Percentiles rank a stretch among this genome's conserved stretches.
These are phyloP conservation scores for Myotis brandtii DNA, from an alignment of 2,113 vertebrate genomes.

Conservation along the genomic window DNA sequence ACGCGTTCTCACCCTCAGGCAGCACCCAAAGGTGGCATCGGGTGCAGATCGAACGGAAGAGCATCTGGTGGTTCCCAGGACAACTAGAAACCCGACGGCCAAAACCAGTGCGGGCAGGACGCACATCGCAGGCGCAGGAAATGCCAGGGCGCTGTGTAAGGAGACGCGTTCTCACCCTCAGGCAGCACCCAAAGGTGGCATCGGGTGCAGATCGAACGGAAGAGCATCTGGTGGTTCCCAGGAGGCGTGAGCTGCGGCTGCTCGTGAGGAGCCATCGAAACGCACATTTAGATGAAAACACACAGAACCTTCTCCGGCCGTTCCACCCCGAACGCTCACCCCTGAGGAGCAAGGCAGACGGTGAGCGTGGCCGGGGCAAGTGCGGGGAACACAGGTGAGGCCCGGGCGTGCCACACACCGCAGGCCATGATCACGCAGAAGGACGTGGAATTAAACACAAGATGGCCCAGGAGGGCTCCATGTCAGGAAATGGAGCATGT, in stretches of 20 bases:
- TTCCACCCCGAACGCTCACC: accelerated
- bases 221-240: accelerated
- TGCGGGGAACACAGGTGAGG: accelerated
- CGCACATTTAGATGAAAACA: accelerated
- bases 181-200: no score
- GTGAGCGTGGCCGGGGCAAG: accelerated
- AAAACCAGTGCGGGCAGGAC: not conserved
- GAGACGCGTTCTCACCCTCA: no score
- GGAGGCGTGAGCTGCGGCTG: accelerated
- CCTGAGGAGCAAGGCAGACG: accelerated
- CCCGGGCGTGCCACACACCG: no score
- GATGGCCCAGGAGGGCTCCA: no score
- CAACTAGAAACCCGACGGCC: not conserved
- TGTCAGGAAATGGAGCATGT: no score
- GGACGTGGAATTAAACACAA: no score
- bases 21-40: not conserved
- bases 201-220: not conserved
- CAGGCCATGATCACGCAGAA: no score
- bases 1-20: no score
- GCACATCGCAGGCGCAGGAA: no score
- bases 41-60: not conserved
- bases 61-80: accelerated
- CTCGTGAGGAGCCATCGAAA: not conserved
- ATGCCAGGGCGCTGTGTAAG: no score
- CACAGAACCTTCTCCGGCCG: accelerated